Base-by-base conservation (phyloP, 2,113 vertebrate species). In the Ctenodactylus gundi region DNA sequence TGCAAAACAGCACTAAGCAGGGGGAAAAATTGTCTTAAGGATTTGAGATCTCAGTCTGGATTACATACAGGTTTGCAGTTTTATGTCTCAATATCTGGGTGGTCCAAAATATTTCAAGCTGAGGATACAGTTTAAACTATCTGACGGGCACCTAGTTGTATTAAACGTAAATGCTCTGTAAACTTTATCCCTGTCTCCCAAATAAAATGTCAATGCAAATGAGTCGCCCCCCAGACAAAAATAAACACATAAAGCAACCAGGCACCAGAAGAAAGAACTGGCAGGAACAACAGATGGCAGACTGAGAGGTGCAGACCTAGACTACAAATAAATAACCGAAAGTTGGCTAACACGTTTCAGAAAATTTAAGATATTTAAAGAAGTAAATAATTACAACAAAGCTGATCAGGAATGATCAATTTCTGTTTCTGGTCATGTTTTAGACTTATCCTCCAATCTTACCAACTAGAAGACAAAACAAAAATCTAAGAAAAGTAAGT, bases 321-420 rank as follows among this genome's bases (percentile, higher is more conserved):
- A 39, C 14, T 13, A 70, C 58, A 92, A 90, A 80, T 55, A 88
- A 93, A 90, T 53, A 92, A 85, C 41, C 23, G 21, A 80, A 78
- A 27, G 67, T 6, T 53, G 85, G 88, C 82, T 44, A 92, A 72
- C 49, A 29, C 36, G 67, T 51, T 51, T 72, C 84, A 88, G 85
- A 49, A 85, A 90, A 94, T 88, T n/a, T n/a, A 92, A 92, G 65
- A 94, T n/a, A 65, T 67, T 78, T 77, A 67, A 86, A 80, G 70
- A 93, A 93, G 91, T 81, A 65, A 78, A 91, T 60, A 88, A 82
- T n/a, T n/a, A n/a, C 51, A 94, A 68, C 34, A 76, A 68, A 60
- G 70, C 60, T 51, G 34, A 64, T 31, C 31, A 53, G 49, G 34
- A 85, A 60, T 68, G 73, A 82, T 29, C 81, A 53, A 53, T 78